A percentile compares a stretch with the other conserved stretches of the same genome.
phyloP scores from a whole-genome alignment of 23 tunicate genomes.

The Trididemnum nubilum region DNA sequence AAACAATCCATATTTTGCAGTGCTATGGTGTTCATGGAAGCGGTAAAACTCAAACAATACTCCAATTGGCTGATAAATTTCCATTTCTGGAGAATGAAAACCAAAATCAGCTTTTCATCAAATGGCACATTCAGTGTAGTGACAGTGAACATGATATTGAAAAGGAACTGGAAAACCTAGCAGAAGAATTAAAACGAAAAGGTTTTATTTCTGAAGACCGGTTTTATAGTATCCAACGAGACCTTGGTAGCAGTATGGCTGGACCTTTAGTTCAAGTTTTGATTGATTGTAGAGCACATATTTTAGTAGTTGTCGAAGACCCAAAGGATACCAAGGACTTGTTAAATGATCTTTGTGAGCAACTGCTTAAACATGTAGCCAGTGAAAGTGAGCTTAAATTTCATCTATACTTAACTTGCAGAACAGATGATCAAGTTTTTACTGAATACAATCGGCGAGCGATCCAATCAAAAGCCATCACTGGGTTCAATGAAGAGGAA shows the following conservation, averaged over 20 bases:
- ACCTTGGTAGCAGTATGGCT: background rate
- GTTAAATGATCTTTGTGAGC: background rate
- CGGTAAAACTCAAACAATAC: constrained; percentile 27
- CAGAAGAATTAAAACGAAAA: background rate
- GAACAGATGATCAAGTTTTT: background rate
- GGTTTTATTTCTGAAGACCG: background rate
- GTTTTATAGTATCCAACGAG: background rate
- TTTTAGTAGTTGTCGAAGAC: constrained; percentile 22
- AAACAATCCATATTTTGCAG: too few relatives aligned
- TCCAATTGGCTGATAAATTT: constrained; percentile 6
- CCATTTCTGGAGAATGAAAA: constrained; percentile 7
- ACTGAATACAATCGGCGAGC: too few relatives aligned
- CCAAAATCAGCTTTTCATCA: too few relatives aligned
- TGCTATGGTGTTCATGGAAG: constrained; percentile 32
- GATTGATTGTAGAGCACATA: background rate
- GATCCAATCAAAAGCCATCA: background rate
- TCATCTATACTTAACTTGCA: constrained; percentile 21
- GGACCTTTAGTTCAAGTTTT: background rate
- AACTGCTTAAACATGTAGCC: background rate
- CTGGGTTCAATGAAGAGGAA: constrained; percentile 36
- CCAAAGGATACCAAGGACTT: background rate
- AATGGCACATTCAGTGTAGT: constrained; percentile 24
- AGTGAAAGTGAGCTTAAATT: background rate
- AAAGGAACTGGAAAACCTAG: constrained; percentile 28
- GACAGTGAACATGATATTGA: constrained; percentile 33